Evolutionary conservation across 1,140 invertebrate genomes (phyloP).

Genomic region (Drosophila jambulina): DNA sequence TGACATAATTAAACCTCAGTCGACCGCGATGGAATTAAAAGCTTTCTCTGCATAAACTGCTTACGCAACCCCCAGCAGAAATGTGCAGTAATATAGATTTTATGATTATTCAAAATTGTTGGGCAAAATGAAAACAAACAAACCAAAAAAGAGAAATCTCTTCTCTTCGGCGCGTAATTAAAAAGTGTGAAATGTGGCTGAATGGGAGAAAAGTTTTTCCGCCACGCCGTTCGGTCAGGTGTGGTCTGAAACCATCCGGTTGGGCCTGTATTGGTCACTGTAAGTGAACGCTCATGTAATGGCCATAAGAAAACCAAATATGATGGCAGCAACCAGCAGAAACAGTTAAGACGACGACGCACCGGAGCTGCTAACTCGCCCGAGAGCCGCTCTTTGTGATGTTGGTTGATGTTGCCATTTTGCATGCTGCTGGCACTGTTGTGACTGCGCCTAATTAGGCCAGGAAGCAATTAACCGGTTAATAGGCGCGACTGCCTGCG

Average conservation of each 20-base stretch:
- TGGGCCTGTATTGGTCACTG: constrained; percentile 5
- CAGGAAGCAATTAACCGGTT: constrained; percentile 77
- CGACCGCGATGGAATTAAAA: background rate
- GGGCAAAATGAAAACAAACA: constrained; percentile 33
- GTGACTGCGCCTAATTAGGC: constrained; percentile 67
- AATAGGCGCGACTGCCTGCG: constrained; percentile 53
- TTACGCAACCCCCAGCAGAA: constrained; percentile 35
- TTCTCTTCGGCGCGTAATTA: constrained; percentile 29
- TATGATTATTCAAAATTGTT: constrained; percentile 49
- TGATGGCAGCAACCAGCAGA: constrained; percentile 42
- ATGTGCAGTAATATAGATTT: constrained; percentile 46
- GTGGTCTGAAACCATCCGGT: constrained; percentile 25
- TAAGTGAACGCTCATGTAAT: constrained; percentile 39
- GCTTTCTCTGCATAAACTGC: constrained; percentile 25
- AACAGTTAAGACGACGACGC: constrained; percentile 43
- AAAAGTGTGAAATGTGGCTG: constrained; percentile 49
- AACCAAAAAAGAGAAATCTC: constrained; percentile 49
- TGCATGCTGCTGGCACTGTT: constrained; percentile 31
- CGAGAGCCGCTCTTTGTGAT: constrained; percentile 12
- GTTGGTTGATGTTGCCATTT: constrained; percentile 39
- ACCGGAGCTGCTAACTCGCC: constrained; percentile 16
- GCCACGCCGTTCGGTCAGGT: constrained; percentile 19
- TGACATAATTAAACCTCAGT: constrained; percentile 8
- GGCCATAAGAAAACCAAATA: constrained; percentile 38
- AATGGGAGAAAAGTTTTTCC: constrained; percentile 21